Conservation (phyloP, 2,113 vertebrate genomes). For the Pseudopodoces humilis region DNA sequence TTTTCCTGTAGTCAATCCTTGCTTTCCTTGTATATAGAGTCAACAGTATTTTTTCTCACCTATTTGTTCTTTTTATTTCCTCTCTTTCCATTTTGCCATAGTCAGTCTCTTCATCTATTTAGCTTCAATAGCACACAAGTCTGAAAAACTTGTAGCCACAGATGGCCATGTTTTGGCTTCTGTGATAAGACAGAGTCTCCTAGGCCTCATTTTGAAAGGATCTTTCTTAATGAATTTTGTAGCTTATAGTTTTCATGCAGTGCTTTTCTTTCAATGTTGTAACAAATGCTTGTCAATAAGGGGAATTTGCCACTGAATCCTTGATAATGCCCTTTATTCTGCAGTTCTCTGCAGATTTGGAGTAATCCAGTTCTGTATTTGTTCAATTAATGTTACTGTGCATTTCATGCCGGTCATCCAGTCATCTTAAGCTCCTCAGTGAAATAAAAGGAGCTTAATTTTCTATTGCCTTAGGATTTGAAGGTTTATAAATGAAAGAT, state of each 20-base stretch:
- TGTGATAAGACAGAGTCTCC: not conserved
- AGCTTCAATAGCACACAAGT: not conserved
- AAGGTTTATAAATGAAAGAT: constrained; percentile 11
- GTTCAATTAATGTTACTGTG: constrained; percentile 57
- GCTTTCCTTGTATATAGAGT: not conserved
- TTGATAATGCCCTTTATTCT: constrained; percentile 67
- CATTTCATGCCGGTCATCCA: constrained; percentile 57
- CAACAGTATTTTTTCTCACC: not conserved
- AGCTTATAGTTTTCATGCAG: not conserved
- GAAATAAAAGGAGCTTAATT: constrained; percentile 63
- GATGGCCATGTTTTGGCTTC: constrained; percentile 5
- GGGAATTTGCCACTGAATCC: constrained; percentile 40
- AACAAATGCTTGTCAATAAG: constrained; percentile 43
- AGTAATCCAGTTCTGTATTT: constrained; percentile 65
- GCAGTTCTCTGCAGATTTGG: constrained; percentile 55
- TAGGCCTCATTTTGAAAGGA: constrained; percentile 14
- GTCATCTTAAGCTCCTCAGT: constrained; percentile 55
- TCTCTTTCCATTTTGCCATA: not conserved
- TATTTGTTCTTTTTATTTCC: not conserved
- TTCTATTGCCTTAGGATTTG: constrained; percentile 40
- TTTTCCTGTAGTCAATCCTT: not conserved
- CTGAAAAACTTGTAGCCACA: constrained; percentile 15
- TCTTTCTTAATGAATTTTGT: constrained; percentile 62
- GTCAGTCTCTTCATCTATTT: constrained; percentile 7
- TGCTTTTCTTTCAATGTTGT: constrained; percentile 25